phyloP scores from a whole-genome alignment of 2,113 vertebrate genomes.

The Todiramphus saurophagus region DNA sequence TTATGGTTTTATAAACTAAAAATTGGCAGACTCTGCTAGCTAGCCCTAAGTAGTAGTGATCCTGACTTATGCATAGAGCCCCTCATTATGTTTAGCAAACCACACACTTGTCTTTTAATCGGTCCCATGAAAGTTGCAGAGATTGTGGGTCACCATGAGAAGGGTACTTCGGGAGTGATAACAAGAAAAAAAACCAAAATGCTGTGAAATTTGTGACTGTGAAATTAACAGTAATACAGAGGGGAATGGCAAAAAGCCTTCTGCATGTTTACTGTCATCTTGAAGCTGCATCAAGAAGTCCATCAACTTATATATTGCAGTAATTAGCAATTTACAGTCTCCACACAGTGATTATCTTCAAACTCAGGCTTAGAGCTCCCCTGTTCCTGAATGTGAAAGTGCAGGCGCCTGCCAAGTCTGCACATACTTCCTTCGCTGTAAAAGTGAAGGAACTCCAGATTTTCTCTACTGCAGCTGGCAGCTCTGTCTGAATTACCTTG shows the following conservation, averaged over 20 bases:
- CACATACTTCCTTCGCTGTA: neutral
- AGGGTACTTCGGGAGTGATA: neutral
- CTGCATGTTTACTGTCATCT: neutral
- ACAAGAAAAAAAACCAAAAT: neutral
- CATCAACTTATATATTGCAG: neutral
- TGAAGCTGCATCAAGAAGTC: neutral
- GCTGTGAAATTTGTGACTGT: neutral
- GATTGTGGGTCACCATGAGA: neutral
- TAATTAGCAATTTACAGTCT: conserved; percentile 2
- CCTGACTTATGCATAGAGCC: neutral
- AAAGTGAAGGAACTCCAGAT: neutral
- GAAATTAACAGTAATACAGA: neutral
- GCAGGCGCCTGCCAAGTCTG: neutral
- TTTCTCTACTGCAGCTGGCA: neutral
- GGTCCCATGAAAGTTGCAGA: neutral
- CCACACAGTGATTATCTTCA: neutral
- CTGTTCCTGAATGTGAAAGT: neutral
- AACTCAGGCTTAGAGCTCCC: neutral
- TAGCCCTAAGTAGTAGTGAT: neutral
- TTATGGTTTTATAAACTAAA: neutral
- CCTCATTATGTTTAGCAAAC: neutral
- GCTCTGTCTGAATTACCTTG: neutral
- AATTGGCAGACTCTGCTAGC: neutral
- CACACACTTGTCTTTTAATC: neutral
- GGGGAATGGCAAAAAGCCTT: neutral